These are phyloP conservation scores for Heliconius eleuchia DNA, from an alignment of 1,140 invertebrate species.

Conservation along the genomic window DNA sequence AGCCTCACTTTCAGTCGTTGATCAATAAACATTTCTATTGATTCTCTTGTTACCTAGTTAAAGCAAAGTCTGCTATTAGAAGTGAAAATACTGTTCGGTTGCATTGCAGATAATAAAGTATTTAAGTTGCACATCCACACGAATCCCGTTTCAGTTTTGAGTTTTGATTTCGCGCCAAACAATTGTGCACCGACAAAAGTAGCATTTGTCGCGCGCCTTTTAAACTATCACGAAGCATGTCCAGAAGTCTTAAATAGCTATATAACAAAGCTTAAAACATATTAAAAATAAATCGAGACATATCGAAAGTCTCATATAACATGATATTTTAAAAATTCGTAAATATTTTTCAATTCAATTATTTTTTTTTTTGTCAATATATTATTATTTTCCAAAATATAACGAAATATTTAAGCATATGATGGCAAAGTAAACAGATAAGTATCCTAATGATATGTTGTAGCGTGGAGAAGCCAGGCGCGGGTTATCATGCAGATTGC, in stretches of 20 bases:
- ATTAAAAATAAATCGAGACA: neutral
- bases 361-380: neutral
- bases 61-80: conserved; percentile 16
- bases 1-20: conserved; percentile 45
- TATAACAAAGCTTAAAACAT: neutral
- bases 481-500: conserved; percentile 79
- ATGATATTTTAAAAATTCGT: neutral
- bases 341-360: neutral
- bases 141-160: conserved; percentile 16
- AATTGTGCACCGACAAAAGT: conserved; percentile 16
- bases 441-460: conserved; percentile 57
- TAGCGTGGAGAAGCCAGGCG: conserved; percentile 64
- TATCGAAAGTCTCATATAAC: neutral
- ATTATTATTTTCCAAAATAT: neutral
- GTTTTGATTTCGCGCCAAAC: conserved; percentile 41
- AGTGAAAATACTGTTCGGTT: conserved; percentile 5
- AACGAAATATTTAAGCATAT: neutral
- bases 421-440: conserved; percentile 33
- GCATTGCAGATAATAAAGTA: conserved; percentile 25
- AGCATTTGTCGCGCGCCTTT: conserved; percentile 29
- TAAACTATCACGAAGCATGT: neutral
- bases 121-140: neutral
- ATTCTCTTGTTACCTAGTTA: conserved; percentile 46
- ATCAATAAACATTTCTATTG: conserved; percentile 57
- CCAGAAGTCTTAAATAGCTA: neutral